Conservation (phyloP, 2,888 invertebrate species). For the Drosophila kuntzei region DNA sequence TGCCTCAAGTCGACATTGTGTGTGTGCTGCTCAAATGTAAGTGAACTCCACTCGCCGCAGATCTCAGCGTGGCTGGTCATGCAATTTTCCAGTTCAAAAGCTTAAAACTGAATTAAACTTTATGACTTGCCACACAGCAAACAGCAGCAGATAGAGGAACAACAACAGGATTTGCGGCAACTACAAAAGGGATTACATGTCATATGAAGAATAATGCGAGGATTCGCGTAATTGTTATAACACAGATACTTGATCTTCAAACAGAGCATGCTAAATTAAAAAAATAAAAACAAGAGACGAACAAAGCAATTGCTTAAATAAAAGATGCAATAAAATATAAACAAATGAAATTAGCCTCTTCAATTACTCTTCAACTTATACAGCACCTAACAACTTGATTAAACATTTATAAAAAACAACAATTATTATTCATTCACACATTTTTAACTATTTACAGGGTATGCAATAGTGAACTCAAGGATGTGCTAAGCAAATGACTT, state of each 20-base stretch:
- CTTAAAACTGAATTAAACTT: slow-evolving; percentile 81
- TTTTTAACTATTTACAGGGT: neutral
- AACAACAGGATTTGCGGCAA: slow-evolving; percentile 74
- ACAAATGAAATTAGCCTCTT: too few species aligned
- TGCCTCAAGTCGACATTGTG: slow-evolving; percentile 28
- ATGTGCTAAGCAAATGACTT: slow-evolving; percentile 7
- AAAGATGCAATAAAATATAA: too few species aligned
- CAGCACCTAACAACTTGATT: too few species aligned
- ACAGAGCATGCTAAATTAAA: neutral
- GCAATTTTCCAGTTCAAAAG: slow-evolving; percentile 82
- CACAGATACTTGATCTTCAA: slow-evolving; percentile 7
- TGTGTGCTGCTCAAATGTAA: slow-evolving; percentile 54
- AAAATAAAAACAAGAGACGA: neutral
- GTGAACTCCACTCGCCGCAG: slow-evolving; percentile 42
- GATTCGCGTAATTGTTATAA: slow-evolving; percentile 56
- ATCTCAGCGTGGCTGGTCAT: slow-evolving; percentile 50
- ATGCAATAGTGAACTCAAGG: neutral
- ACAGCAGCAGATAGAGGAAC: slow-evolving; percentile 13
- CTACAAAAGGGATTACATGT: slow-evolving; percentile 77
- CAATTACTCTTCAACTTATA: too few species aligned
- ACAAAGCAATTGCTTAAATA: too few species aligned
- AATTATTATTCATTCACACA: neutral
- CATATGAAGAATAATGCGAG: slow-evolving; percentile 76
- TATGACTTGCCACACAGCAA: slow-evolving; percentile 72
- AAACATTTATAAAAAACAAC: too few species aligned